Base-by-base conservation (phyloP, 1,140 invertebrate genomes). In the Wasmannia auropunctata region DNA sequence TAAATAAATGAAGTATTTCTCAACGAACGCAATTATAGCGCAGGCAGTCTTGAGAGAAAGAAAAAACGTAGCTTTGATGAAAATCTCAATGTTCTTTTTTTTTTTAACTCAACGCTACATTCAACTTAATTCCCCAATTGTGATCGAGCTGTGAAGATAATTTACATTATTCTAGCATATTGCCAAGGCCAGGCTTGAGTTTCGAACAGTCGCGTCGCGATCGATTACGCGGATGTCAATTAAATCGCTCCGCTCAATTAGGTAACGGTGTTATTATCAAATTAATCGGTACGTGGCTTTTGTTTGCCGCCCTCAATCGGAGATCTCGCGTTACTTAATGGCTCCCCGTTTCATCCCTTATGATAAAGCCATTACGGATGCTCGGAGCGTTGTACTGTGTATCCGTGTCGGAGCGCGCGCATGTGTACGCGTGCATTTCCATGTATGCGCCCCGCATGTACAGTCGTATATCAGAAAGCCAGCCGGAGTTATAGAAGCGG, bases 401-500 rank as follows among this genome's bases (percentile, higher is more conserved):
- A 37, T 37, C 25, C n/a, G n/a, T 63, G 40, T 51, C 14, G 3
- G 54, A 22, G 54, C 34, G 14, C 8, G 51, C 14, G 31, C 31
- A n/a, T 28, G 22, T 58, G 34, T 43, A 11, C 28, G 8, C 14
- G 49, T 25, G 34, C 28, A 40, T 56, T 76, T 60, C 70, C 11
- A 40, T 77, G 37, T 43, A 40, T 43, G 54, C 37, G 74, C 37
- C 0, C n/a, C 49, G 37, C 5, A 22, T 46, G 25, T 84, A 63
- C 31, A 56, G 70, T 65, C 88, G 67, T 91, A 91, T 88, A 90
- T 90, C 89, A 90, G 87, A 90, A 87, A 91, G 87, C 89, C 90
- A 80, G 79, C 80, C 89, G 85, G 62, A 91, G 90, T 91, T 91
- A 91, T 90, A 91, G 89, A 91, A 91, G 89, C 88, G 87, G 90